These are phyloP conservation scores for Thalpophila matura DNA, from an alignment of 2,888 invertebrate species.

Conservation along the genomic window DNA sequence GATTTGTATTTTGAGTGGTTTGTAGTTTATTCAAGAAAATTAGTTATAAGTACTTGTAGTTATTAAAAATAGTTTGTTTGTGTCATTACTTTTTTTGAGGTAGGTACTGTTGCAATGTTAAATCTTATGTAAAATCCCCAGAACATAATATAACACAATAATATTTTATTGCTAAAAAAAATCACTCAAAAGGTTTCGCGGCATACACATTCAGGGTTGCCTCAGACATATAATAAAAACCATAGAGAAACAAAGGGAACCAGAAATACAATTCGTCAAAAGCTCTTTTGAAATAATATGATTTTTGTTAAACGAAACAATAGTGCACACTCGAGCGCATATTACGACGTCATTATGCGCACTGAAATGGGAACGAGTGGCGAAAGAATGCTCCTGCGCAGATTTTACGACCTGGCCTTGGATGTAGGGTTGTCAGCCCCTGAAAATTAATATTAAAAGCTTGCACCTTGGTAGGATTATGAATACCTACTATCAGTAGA, in stretches of 20 bases:
- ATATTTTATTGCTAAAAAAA: conserved; percentile 23
- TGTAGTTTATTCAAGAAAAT: no score
- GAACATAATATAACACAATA: conserved; percentile 21
- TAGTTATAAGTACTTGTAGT: no score
- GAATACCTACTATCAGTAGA: no score
- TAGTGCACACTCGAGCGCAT: conserved; percentile 66
- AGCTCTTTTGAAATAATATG: conserved; percentile 39
- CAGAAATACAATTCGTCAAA: conserved; percentile 45
- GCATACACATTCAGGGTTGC: conserved; percentile 26
- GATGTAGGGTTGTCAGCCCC: conserved; percentile 46
- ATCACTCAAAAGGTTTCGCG: conserved; percentile 21
- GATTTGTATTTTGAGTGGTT: background rate
- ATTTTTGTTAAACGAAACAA: conserved; percentile 63
- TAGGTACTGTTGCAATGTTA: no score
- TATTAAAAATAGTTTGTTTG: no score
- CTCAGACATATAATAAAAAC: conserved; percentile 36
- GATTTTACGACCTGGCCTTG: conserved; percentile 65
- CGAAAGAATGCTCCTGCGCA: conserved; percentile 58
- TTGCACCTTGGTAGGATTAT: background rate
- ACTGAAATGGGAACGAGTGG: conserved; percentile 52
- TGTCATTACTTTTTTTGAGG: no score
- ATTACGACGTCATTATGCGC: conserved; percentile 61
- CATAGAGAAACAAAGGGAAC: conserved; percentile 42
- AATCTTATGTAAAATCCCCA: conserved; percentile 1
- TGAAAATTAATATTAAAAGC: background rate